Base-by-base conservation (phyloP, 1,140 invertebrate genomes). In the Protaetia brevitarsis region DNA sequence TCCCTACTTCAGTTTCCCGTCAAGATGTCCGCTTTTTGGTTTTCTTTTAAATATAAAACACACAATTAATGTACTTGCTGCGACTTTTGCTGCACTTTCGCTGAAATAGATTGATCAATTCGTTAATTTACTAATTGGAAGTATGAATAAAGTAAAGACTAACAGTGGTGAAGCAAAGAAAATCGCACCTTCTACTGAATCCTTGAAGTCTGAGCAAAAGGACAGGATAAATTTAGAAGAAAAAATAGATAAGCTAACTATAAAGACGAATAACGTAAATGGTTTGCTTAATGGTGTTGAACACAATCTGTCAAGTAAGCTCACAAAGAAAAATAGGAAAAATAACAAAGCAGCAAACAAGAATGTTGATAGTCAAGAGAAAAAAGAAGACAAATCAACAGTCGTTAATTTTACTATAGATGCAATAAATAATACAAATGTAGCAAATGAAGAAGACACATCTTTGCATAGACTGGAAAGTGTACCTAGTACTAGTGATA, bases 281-380 rank as follows among this genome's bases (percentile, higher is more conserved):
- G 74, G 74, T 11, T 60, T 75, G 27, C 59, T 72, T 21, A 75
- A 75, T 64, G 74, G 74, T 27, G 27, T 75, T 51, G 26, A 34
- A n/a, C 28, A 57, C 13, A 41, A 67, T 58, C 63, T 66, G 10
- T 23, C 34, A n/a, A 60, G 63, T 66, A 56, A 66, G 16, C 29
- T 34, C 11, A 36, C 16, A 21, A 58, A 68, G 41, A 67, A 60
- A 45, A 31, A 36, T 36, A 34, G 11, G 45, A 59, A 19, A 62
- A 36, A 34, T n/a, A 23, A 23, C 29, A 62, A 62, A 31, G 26
- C 21, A 8, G 19, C 26, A 19, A 51, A 10, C 16, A n/a, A 51
- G 26, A 51, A 19, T 51, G 41, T 16, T 16, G 41, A 34, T 34
- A 8, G 21, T 51, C 30, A 62, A 26, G 31, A 37, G 26, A 65